Percentiles rank a stretch among this genome's conserved stretches.
These are phyloP conservation scores for Columbina picui DNA, from an alignment of 2,113 vertebrate species.

Conservation along the genomic window DNA sequence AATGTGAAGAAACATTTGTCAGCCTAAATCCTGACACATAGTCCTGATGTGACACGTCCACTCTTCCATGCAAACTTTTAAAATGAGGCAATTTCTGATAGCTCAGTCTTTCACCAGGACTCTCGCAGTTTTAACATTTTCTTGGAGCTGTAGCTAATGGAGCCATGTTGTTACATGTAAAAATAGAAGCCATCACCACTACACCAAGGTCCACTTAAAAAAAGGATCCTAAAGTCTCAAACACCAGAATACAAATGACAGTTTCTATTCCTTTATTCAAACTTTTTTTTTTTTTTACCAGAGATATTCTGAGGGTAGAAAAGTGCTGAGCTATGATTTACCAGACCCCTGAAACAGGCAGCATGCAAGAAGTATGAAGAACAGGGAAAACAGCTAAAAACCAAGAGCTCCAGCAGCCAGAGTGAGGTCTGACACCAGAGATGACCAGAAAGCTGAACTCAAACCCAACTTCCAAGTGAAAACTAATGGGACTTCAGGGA, in stretches of 20 bases:
- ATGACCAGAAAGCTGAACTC: background rate
- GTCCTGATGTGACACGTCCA: rapidly evolving
- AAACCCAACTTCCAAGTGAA: background rate
- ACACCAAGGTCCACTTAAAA: background rate
- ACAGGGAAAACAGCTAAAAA: background rate
- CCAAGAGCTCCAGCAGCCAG: background rate
- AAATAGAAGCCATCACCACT: background rate
- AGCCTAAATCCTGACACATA: background rate
- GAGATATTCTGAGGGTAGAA: background rate
- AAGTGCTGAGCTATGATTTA: background rate
- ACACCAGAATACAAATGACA: background rate
- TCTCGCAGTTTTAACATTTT: background rate
- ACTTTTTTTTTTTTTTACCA: background rate
- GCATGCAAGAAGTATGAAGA: background rate
- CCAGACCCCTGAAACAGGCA: background rate
- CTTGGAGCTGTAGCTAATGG: background rate
- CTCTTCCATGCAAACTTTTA: background rate
- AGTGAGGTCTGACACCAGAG: background rate
- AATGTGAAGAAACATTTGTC: background rate
- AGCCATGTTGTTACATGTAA: background rate
- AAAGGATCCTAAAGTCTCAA: background rate
- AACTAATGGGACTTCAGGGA: background rate
- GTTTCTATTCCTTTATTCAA: background rate
- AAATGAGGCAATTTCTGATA: background rate
- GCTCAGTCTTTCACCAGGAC: background rate